Conservation (phyloP, 2,888 invertebrate species). For the Ectemnius continuus region DNA sequence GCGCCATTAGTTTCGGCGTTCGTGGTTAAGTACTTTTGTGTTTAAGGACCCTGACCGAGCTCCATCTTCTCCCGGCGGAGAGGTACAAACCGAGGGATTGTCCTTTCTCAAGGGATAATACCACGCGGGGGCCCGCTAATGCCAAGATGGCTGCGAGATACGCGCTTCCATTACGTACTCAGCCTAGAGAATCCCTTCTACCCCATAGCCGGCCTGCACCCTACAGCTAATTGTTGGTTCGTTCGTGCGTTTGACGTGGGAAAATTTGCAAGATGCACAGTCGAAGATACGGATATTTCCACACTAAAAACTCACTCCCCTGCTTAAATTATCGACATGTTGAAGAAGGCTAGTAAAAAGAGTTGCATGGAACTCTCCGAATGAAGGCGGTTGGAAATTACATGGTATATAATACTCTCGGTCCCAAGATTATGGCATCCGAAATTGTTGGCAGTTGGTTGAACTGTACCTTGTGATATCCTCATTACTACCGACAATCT, state of each 20-base stretch:
- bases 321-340: neutral
- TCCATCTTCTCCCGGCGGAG: conserved; percentile 11
- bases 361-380: neutral
- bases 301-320: conserved; percentile 8
- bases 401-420: too few species aligned
- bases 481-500: conserved; percentile 7
- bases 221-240: conserved; percentile 55
- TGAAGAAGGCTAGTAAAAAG: neutral
- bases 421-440: too few species aligned
- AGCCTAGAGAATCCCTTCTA: conserved; percentile 16
- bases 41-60: conserved; percentile 35
- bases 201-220: conserved; percentile 35
- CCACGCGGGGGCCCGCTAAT: conserved; percentile 59
- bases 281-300: conserved; percentile 33
- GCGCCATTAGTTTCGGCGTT: conserved; percentile 49
- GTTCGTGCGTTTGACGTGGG: conserved; percentile 52
- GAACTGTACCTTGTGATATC: neutral
- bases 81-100: conserved; percentile 46
- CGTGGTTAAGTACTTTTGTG: conserved; percentile 49
- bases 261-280: conserved; percentile 41
- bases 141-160: conserved; percentile 62
- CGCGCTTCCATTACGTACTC: conserved; percentile 52
- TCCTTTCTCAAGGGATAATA: conserved; percentile 61
- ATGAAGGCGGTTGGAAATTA: neutral
- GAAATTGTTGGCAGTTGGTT: neutral